Conservation (phyloP, 1,140 invertebrate genomes). For the Andricus grossulariae region DNA sequence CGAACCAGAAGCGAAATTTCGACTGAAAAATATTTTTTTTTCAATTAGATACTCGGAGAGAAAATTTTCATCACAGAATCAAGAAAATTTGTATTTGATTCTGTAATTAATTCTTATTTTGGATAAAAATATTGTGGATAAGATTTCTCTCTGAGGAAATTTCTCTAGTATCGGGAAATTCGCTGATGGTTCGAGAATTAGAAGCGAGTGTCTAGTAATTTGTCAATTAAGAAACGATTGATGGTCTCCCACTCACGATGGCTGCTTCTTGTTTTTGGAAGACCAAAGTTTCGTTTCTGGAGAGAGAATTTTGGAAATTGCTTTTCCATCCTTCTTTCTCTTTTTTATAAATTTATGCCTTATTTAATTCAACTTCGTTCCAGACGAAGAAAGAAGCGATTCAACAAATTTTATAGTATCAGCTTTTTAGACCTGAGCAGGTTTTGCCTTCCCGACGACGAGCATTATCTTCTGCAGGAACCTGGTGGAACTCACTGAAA, state of each 20-base stretch:
- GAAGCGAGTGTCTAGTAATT: constrained; percentile 9
- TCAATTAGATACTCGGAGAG: not conserved
- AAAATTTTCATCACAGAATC: not conserved
- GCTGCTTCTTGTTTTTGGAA: constrained; percentile 29
- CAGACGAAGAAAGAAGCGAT: constrained; percentile 11
- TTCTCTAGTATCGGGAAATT: not conserved
- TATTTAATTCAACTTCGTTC: constrained; percentile 35
- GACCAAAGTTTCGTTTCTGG: constrained; percentile 29
- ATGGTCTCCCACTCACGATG: not conserved
- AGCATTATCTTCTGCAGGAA: constrained; percentile 81
- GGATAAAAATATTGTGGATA: not conserved
- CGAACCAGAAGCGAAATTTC: too few species aligned
- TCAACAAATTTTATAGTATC: constrained; percentile 13
- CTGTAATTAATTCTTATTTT: not conserved
- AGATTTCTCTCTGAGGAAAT: not conserved
- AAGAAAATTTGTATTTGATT: not conserved
- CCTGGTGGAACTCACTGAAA: constrained; percentile 79
- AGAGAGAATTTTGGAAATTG: constrained; percentile 29
- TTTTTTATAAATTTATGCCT: constrained; percentile 22
- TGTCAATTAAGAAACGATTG: constrained; percentile 1
- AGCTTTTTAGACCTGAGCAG: constrained; percentile 78
- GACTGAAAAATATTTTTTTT: too few species aligned
- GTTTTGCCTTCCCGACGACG: constrained; percentile 82
- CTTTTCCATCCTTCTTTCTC: constrained; percentile 10
- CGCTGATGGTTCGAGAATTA: constrained; percentile 6